These are phyloP conservation scores for Pachycephus smyrnensis DNA, from an alignment of 2,888 invertebrate genomes.

Conservation along the genomic window DNA sequence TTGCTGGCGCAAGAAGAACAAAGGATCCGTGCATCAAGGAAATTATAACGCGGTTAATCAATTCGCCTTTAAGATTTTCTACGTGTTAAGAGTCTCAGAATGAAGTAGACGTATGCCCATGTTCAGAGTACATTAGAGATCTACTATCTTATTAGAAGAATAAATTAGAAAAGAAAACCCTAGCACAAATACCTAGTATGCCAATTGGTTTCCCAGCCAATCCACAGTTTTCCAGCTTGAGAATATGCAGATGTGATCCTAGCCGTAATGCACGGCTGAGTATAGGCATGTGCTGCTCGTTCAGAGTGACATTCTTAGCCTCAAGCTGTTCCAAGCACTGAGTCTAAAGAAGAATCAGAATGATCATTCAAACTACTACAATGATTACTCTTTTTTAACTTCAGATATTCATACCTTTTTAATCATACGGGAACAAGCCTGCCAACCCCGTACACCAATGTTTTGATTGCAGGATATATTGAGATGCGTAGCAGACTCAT, in stretches of 20 bases:
- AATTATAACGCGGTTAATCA: no score
- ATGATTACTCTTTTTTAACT: not conserved
- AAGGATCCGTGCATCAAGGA: no score
- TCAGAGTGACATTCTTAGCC: slow-evolving; percentile 73
- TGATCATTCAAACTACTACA: slow-evolving; percentile 25
- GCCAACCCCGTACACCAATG: slow-evolving; percentile 86
- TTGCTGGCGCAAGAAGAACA: no score
- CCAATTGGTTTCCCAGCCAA: slow-evolving; percentile 81
- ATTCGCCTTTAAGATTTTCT: not conserved
- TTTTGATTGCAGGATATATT: slow-evolving; percentile 82
- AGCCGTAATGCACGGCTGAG: slow-evolving; percentile 79
- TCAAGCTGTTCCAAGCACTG: slow-evolving; percentile 78
- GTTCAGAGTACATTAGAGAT: no score
- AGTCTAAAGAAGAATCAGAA: slow-evolving; percentile 69
- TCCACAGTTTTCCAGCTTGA: slow-evolving; percentile 83
- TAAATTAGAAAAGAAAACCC: not conserved
- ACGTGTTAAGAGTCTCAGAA: no score
- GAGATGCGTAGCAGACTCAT: slow-evolving; percentile 81
- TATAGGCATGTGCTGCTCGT: slow-evolving; percentile 78
- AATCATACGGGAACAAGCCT: slow-evolving; percentile 82
- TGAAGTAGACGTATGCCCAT: no score
- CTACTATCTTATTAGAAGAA: slow-evolving; percentile 2
- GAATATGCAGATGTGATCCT: slow-evolving; percentile 77
- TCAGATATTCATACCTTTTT: slow-evolving; percentile 73
- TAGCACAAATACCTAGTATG: slow-evolving; percentile 73